Evolutionary conservation across 2,888 invertebrate genomes (phyloP).

Genomic region (Leptopterna dolabrata): DNA sequence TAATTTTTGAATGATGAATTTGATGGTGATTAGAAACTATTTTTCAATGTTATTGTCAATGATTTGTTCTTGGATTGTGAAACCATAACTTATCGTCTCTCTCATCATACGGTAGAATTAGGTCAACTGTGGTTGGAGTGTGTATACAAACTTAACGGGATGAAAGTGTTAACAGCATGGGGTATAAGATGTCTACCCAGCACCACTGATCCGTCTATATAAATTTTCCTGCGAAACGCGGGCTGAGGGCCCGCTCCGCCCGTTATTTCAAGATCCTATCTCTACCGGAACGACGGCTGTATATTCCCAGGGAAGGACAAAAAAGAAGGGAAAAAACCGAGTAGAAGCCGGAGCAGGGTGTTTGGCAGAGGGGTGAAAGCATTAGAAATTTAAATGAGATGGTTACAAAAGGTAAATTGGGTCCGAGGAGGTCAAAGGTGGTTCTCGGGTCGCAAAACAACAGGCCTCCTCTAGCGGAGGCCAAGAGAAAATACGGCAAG

Average conservation of each 20-base stretch:
- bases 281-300: neutral
- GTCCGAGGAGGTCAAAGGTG: conserved; percentile 51
- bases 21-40: too few species aligned
- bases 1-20: too few species aligned
- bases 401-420: conserved; percentile 55
- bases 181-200: neutral
- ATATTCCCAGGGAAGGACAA: neutral
- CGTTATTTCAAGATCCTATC: neutral
- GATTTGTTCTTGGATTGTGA: too few species aligned
- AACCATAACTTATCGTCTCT: too few species aligned
- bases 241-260: neutral
- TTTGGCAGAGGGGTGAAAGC: conserved; percentile 1
- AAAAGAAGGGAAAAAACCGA: neutral
- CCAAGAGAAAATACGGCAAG: neutral
- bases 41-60: too few species aligned
- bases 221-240: neutral
- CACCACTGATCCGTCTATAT: neutral
- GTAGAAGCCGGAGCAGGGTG: conserved; percentile 19
- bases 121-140: too few species aligned
- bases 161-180: neutral
- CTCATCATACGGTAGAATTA: too few species aligned
- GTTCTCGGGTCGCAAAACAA: conserved; percentile 47
- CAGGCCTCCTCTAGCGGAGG: neutral
- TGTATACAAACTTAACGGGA: too few species aligned
- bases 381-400: conserved; percentile 54